A percentile compares a stretch with the other conserved stretches of the same genome.
These are phyloP conservation scores for Phlogophora meticulosa DNA, from an alignment of 2,888 invertebrate species.

Conservation along the genomic window DNA sequence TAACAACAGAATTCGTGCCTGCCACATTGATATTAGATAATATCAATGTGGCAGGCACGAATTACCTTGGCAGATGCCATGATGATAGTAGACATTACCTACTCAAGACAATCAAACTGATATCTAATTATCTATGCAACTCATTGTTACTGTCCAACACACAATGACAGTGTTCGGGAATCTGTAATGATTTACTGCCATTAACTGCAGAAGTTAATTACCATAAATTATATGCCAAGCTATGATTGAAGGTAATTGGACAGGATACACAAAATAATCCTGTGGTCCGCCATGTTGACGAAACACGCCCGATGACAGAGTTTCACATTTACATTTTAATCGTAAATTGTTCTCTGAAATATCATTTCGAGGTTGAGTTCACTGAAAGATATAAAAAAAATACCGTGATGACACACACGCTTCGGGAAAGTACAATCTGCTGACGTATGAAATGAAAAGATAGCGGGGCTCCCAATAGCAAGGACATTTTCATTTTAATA, in stretches of 20 bases:
- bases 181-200: constrained; percentile 42
- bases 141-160: constrained; percentile 29
- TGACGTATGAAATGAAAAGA: constrained; percentile 53
- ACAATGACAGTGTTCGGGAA: constrained; percentile 36
- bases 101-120: constrained; percentile 32
- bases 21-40: too few species aligned
- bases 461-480: constrained; percentile 32
- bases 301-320: constrained; percentile 25
- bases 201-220: constrained; percentile 44
- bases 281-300: constrained; percentile 19
- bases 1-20: neutral
- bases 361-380: constrained; percentile 43
- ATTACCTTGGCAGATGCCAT: neutral
- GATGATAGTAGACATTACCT: constrained; percentile 5
- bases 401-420: constrained; percentile 27
- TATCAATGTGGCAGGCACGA: neutral
- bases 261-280: constrained; percentile 37
- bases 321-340: constrained; percentile 39
- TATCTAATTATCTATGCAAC: constrained; percentile 27
- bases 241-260: constrained; percentile 43
- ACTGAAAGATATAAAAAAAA: constrained; percentile 38
- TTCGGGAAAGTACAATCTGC: constrained; percentile 43
- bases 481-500: constrained; percentile 35
- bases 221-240: constrained; percentile 35
- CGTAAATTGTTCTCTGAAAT: constrained; percentile 42